Evolutionary conservation across 2,113 vertebrate species (phyloP), one percentile per base, ranked within the genome.

Genomic region (Colossoma macropomum): DNA sequence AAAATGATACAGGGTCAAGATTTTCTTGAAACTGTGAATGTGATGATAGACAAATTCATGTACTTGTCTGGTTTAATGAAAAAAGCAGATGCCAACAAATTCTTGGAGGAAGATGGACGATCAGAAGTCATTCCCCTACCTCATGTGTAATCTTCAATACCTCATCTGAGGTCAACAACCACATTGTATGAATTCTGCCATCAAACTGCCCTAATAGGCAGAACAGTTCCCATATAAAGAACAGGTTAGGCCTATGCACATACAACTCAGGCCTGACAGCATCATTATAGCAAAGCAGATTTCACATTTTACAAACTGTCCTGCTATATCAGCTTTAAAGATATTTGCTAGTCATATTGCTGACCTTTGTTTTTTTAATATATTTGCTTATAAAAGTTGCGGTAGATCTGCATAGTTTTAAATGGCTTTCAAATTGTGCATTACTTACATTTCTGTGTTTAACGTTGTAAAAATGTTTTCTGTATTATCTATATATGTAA

Each of bases 381-480:
- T 30, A 4, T 16, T 66, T 21, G 25, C 15, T 28, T 41, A 69
- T 2, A 66, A 52, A 65, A 69, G 27, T 65, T 48, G 48, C 19
- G 11, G 60, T 54, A 83, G 54, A 62, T 52, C 59, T 87, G 84
- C 80, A 87, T 85, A 87, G 80, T 63, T 85, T 63, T 65, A 80
- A 74, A 74, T 83, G 77, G 66, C 77, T 72, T 79, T 73, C 17
- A 65, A 32, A 84, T 59, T 75, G 50, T 69, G 48, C 56, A 41
- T 63, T 69, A 38, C 41, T 32, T 73, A 32, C 52, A 69, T 32
- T 68, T 13, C 27, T 7, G 23, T 82, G 27, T 71, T 32, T 30
- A 59, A 17, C 11, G 25, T 41, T 34, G 32, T 34, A 21, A 38
- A 28, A 34, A 4, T 30, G 25, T 30, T 65, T 65, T 11, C 13